Evolutionary conservation across 2,797 vertebrate species (phyloP), one percentile per base, ranked within the genome.

Genomic region (Phaenicophaeus curvirostris): DNA sequence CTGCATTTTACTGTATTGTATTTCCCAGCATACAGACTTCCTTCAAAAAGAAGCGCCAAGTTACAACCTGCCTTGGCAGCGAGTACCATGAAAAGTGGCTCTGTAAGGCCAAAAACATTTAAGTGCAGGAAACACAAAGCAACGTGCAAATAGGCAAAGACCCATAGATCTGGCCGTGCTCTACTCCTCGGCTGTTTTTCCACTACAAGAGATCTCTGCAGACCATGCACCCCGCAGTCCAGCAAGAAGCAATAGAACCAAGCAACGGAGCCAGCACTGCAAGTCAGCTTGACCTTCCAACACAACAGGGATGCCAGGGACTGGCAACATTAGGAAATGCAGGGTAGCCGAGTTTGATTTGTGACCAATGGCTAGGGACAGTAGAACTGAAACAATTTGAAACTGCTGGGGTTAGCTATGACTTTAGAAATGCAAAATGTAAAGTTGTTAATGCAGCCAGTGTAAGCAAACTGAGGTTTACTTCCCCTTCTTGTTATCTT

Each of bases 181-280:
- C 54, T 30, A 7, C 21, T 35, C 76, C n/a, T 31, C 2, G 2
- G 15, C 42, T 19, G 12, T 18, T n/a, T n/a, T 7, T 21, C 27
- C 33, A 15, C 9, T 2, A 5, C 13, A 13, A 4, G 20, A 41
- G 53, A n/a, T 23, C 46, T 15, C 31, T 27, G n/a, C 35, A 66
- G 17, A 15, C 30, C 13, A 2, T 5, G 35, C 8, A 19, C 9
- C 42, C 37, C 15, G 19, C 15, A 13, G 12, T 33, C 37, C 25
- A 35, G 37, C 1, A 1, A 84, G 37, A 28, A 30, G 50, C 53
- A 24, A 20, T 0, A 0, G 27, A 31, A 21, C 14, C 2, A 0
- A 25, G 35, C 50, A 42, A 31, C 28, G 31, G 23, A 61, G 62
- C 42, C 23, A 25, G 33, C 59, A 35, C 46, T 9, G 28, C 59